These are phyloP conservation scores for Aphis craccivora DNA, from an alignment of 1,140 invertebrate genomes.

Conservation along the genomic window DNA sequence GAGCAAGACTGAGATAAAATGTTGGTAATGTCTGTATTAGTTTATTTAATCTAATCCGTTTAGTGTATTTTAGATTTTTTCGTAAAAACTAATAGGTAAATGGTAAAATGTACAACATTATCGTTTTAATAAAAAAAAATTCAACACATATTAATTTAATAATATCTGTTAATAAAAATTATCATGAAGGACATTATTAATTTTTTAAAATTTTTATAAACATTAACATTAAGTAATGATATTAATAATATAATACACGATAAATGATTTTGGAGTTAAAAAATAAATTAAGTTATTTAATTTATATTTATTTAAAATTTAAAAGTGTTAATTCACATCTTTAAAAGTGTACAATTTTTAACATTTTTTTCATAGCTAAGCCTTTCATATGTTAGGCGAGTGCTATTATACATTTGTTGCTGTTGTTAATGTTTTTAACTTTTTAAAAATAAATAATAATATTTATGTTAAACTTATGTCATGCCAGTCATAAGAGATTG, in stretches of 20 bases:
- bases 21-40: background rate
- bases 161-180: background rate
- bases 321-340: background rate
- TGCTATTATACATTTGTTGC: background rate
- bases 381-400: background rate
- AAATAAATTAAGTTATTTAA: background rate
- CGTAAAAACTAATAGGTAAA: background rate
- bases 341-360: background rate
- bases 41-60: too few species aligned
- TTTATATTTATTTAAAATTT: background rate
- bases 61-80: background rate
- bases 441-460: background rate
- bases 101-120: background rate
- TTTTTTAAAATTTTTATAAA: background rate
- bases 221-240: background rate
- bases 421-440: background rate
- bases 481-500: background rate
- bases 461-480: constrained; percentile 12
- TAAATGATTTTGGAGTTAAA: background rate
- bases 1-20: background rate
- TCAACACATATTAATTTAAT: background rate
- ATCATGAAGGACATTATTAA: background rate
- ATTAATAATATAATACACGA: background rate
- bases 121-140: background rate
- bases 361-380: background rate